phyloP scores from a whole-genome alignment of 2,888 invertebrate species.

The Hypolimnas misippus region DNA sequence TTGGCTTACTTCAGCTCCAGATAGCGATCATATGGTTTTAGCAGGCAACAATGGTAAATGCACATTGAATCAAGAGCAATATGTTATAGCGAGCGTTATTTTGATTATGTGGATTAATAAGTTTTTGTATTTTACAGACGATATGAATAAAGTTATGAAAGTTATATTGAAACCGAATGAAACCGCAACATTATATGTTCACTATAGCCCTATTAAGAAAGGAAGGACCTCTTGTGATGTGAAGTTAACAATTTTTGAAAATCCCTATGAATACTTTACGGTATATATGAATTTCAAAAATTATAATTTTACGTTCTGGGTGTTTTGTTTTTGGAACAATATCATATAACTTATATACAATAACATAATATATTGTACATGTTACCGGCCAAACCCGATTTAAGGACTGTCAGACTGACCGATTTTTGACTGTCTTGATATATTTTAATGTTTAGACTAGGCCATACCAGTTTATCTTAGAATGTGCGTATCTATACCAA shows the following conservation, averaged over 20 bases:
- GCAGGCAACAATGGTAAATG: conserved; percentile 55
- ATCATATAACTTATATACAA: too few relatives aligned
- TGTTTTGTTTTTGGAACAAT: too few relatives aligned
- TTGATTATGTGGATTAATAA: neutral
- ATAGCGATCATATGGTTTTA: conserved; percentile 52
- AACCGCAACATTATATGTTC: conserved; percentile 54
- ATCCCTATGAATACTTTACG: conserved; percentile 72
- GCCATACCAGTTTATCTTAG: too few relatives aligned
- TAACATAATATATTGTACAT: too few relatives aligned
- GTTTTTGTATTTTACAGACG: conserved; percentile 51
- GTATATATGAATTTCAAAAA: conserved; percentile 53
- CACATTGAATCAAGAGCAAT: neutral
- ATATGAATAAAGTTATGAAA: conserved; percentile 53
- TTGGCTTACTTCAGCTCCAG: conserved; percentile 56
- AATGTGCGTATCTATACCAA: too few relatives aligned
- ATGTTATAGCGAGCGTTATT: neutral
- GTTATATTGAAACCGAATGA: conserved; percentile 58
- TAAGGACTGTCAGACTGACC: too few relatives aligned
- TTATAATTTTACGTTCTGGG: neutral
- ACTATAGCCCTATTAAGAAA: conserved; percentile 67
- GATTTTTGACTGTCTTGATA: too few relatives aligned
- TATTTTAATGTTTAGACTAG: too few relatives aligned
- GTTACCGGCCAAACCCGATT: too few relatives aligned
- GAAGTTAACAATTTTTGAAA: conserved; percentile 62
- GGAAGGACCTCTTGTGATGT: conserved; percentile 69